Evolutionary conservation across 2,888 invertebrate genomes (phyloP).

Genomic region (Mesorhabditis belari): DNA sequence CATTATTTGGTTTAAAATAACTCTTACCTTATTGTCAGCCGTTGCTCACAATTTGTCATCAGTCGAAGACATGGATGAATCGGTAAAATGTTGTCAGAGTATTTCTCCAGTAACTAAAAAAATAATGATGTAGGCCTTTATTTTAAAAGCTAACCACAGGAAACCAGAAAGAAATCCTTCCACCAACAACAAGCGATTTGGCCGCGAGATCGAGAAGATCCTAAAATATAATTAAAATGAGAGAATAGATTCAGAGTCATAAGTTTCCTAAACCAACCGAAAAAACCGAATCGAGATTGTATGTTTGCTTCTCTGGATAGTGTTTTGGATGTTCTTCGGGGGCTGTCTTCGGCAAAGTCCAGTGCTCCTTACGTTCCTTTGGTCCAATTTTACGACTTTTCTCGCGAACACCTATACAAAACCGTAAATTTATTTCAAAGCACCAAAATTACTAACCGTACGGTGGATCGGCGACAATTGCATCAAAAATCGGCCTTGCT

Average conservation of each 20-base stretch:
- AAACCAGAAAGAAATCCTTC: conserved; percentile 88
- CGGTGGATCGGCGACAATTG: conserved; percentile 84
- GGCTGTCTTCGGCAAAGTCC: conserved; percentile 32
- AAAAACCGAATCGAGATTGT: conserved; percentile 74
- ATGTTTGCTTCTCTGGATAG: conserved; percentile 67
- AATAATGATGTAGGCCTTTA: background rate
- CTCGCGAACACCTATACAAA: conserved; percentile 78
- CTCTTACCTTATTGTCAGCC: conserved; percentile 60
- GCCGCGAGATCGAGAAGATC: conserved; percentile 81
- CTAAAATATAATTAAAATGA: conserved; percentile 8
- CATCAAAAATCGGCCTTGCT: conserved; percentile 70
- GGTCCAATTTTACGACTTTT: conserved; percentile 76
- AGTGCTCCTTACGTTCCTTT: conserved; percentile 32
- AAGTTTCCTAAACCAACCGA: conserved; percentile 40
- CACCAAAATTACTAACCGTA: background rate
- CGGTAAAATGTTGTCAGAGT: conserved; percentile 65
- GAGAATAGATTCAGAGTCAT: background rate
- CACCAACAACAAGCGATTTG: conserved; percentile 67
- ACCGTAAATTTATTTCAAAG: background rate
- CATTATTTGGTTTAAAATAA: too few species aligned
- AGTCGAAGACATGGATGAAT: conserved; percentile 72
- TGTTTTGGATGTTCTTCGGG: conserved; percentile 35
- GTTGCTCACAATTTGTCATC: conserved; percentile 80
- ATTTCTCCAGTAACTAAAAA: conserved; percentile 46
- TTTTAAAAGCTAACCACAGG: conserved; percentile 62